Evolutionary conservation across 2,888 invertebrate species (phyloP).

Genomic region (Torymus auratus): DNA sequence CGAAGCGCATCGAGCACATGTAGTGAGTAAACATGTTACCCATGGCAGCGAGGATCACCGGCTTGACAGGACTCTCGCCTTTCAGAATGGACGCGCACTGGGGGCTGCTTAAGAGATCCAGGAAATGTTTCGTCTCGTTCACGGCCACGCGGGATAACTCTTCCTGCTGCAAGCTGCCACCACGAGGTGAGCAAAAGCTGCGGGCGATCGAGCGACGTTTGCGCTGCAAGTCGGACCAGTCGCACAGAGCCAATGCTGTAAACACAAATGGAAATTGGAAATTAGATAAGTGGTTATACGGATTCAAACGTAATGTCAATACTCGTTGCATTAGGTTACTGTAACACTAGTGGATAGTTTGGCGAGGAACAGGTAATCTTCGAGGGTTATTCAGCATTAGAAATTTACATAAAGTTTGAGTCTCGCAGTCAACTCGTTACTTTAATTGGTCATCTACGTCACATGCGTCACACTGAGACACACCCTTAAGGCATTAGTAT

Average conservation of each 20-base stretch:
- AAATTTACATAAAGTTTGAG: too few relatives aligned
- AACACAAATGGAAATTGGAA: slow-evolving; percentile 65
- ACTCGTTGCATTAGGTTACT: too few relatives aligned
- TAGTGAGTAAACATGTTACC: slow-evolving; percentile 92
- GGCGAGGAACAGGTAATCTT: too few relatives aligned
- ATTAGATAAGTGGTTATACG: too few relatives aligned
- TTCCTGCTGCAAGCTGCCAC: slow-evolving; percentile 84
- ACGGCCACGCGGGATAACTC: slow-evolving; percentile 85
- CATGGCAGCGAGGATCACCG: slow-evolving; percentile 84
- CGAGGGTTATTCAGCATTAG: too few relatives aligned
- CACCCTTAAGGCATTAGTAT: too few relatives aligned
- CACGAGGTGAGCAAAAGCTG: slow-evolving; percentile 88
- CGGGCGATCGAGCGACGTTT: slow-evolving; percentile 87
- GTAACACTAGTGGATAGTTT: too few relatives aligned
- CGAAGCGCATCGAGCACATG: slow-evolving; percentile 90
- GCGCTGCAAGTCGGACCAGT: slow-evolving; percentile 91
- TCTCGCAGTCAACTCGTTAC: too few relatives aligned
- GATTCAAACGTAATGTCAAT: too few relatives aligned
- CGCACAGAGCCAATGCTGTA: slow-evolving; percentile 90
- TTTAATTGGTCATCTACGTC: too few relatives aligned
- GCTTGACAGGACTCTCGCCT: slow-evolving; percentile 81
- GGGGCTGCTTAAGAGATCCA: slow-evolving; percentile 78
- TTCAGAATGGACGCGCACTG: slow-evolving; percentile 66
- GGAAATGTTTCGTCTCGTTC: slow-evolving; percentile 82
- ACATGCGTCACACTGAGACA: too few relatives aligned